Conservation (phyloP, 2,888 invertebrate species). For the Ectemnius cavifrons region DNA sequence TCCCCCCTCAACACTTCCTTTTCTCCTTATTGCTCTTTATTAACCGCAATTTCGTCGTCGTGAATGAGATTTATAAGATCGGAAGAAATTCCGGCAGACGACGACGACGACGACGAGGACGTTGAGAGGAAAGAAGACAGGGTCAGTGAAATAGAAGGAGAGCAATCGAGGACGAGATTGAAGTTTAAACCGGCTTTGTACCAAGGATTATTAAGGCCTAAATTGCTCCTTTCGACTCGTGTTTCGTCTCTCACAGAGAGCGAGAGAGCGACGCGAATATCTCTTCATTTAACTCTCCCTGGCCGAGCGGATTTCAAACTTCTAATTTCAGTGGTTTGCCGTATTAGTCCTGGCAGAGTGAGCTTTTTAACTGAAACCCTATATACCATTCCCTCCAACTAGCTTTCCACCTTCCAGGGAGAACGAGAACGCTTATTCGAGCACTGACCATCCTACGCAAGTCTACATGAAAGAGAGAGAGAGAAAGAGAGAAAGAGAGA, state of each 20-base stretch:
- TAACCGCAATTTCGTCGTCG: slow-evolving; percentile 6
- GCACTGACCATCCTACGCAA: too few relatives aligned
- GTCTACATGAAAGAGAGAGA: too few relatives aligned
- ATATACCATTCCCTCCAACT: background rate
- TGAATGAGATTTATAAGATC: background rate
- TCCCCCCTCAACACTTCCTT: too few relatives aligned
- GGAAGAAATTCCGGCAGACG: background rate
- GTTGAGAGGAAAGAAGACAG: too few relatives aligned
- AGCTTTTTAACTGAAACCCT: background rate
- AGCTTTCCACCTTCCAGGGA: background rate
- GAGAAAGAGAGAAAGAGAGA: too few relatives aligned
- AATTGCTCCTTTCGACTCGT: too few relatives aligned
- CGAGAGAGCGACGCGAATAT: too few relatives aligned
- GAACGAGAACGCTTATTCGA: too few relatives aligned
- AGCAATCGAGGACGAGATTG: background rate
- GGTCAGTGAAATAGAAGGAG: background rate
- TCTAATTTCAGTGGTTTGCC: background rate
- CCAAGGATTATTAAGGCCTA: background rate
- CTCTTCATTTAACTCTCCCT: background rate
- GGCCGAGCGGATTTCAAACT: background rate
- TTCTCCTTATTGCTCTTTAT: background rate
- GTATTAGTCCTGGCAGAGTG: background rate
- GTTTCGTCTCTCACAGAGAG: too few relatives aligned
- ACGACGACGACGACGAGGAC: too few relatives aligned
- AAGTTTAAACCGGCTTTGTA: background rate